Conservation (phyloP, 2,888 invertebrate genomes). For the Lithophane ornitopus region DNA sequence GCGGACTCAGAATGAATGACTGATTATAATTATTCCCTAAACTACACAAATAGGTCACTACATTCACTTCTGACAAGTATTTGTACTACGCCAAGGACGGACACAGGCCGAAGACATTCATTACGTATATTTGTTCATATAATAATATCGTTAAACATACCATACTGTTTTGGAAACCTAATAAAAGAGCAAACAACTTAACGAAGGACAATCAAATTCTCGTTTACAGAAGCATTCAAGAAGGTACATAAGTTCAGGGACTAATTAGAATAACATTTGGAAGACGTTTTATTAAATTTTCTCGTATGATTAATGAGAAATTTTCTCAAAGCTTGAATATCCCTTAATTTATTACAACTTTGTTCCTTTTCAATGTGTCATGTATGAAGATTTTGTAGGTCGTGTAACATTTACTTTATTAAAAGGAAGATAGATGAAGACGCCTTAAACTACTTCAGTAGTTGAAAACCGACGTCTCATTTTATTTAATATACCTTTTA, state of each 20-base stretch:
- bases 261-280: slow-evolving; percentile 52
- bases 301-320: slow-evolving; percentile 47
- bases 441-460: slow-evolving; percentile 26
- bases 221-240: slow-evolving; percentile 36
- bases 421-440: slow-evolving; percentile 50
- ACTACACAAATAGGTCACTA: slow-evolving; percentile 13
- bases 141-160: slow-evolving; percentile 40
- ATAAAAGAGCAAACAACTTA: slow-evolving; percentile 35
- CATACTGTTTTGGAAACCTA: slow-evolving; percentile 20
- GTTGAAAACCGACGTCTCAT: slow-evolving; percentile 10
- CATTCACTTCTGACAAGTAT: slow-evolving; percentile 10
- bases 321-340: slow-evolving; percentile 39
- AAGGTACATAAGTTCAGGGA: slow-evolving; percentile 15
- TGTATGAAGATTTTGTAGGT: slow-evolving; percentile 42
- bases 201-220: slow-evolving; percentile 32
- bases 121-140: slow-evolving; percentile 29
- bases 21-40: background rate
- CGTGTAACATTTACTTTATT: slow-evolving; percentile 33
- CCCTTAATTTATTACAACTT: slow-evolving; percentile 52
- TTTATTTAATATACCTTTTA: slow-evolving; percentile 2
- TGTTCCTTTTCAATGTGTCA: slow-evolving; percentile 40
- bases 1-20: too few species aligned
- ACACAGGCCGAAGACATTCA: slow-evolving; percentile 11
- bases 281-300: slow-evolving; percentile 29
- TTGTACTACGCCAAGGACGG: slow-evolving; percentile 33